These are phyloP conservation scores for Bombus superbus DNA, from an alignment of 1,140 invertebrate species.

Conservation along the genomic window DNA sequence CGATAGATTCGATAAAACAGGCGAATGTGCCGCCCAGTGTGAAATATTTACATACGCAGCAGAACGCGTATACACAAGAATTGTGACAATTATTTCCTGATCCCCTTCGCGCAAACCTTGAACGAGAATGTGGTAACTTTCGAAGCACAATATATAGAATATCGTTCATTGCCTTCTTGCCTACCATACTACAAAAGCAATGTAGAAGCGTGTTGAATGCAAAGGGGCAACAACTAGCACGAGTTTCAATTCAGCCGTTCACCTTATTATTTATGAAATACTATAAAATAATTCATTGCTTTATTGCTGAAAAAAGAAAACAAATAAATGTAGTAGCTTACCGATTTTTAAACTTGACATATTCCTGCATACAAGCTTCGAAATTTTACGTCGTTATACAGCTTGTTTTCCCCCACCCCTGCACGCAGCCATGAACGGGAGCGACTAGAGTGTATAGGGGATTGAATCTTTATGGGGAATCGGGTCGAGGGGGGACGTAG, in stretches of 20 bases:
- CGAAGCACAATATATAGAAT: constrained; percentile 44
- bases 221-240: constrained; percentile 43
- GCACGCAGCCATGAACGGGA: constrained; percentile 79
- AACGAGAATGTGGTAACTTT: constrained; percentile 30
- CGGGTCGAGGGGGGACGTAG: constrained; percentile 48
- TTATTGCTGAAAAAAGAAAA: not conserved
- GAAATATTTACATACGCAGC: constrained; percentile 19
- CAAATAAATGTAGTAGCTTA: constrained; percentile 75
- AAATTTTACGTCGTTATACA: constrained; percentile 72
- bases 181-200: constrained; percentile 52
- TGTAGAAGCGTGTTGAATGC: constrained; percentile 53
- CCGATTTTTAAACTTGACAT: constrained; percentile 87
- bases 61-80: not conserved
- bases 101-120: not conserved
- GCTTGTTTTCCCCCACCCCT: constrained; percentile 79
- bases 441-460: constrained; percentile 65
- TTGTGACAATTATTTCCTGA: not conserved
- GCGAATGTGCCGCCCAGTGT: not conserved
- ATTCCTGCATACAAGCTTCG: constrained; percentile 81
- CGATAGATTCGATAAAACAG: constrained; percentile 1
- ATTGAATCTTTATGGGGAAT: constrained; percentile 58
- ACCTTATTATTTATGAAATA: not conserved
- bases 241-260: constrained; percentile 39
- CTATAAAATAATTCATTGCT: not conserved
- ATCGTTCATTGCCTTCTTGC: constrained; percentile 37